Evolutionary conservation across 37 sponge, comb jelly and placozoan species (phyloP).

Genomic region (Halisarca cf. caerulea): DNA sequence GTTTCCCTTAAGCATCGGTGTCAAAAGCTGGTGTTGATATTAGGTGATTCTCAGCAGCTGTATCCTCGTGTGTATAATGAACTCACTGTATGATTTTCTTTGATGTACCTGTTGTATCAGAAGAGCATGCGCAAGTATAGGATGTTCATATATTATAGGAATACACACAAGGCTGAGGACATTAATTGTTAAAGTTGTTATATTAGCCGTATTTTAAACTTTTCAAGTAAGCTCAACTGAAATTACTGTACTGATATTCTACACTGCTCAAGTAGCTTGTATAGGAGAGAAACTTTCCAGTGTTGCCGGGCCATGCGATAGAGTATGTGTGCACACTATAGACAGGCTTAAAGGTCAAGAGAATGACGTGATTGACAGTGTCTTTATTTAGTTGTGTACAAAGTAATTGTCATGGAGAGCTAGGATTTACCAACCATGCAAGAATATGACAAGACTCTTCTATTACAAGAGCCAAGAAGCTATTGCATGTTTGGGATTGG

Average conservation of each 20-base stretch:
- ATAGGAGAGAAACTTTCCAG: slow-evolving; percentile 30
- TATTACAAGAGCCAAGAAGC: slow-evolving; percentile 75
- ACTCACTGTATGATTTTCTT: slow-evolving; percentile 59
- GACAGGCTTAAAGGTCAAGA: slow-evolving; percentile 82
- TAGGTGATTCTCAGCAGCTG: slow-evolving; percentile 78
- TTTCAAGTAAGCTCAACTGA: slow-evolving; percentile 31
- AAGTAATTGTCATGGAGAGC: slow-evolving; percentile 6
- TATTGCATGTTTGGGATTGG: slow-evolving; percentile 77
- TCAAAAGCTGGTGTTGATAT: slow-evolving; percentile 66
- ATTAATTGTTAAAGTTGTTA: slow-evolving; percentile 47
- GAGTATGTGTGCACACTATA: slow-evolving; percentile 51
- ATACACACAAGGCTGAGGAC: slow-evolving; percentile 51
- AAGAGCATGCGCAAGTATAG: slow-evolving; percentile 29
- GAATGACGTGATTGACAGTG: slow-evolving; percentile 64
- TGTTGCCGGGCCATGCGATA: background rate
- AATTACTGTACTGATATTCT: slow-evolving; percentile 72
- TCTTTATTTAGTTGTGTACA: slow-evolving; percentile 79
- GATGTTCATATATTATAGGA: slow-evolving; percentile 58
- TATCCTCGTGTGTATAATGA: slow-evolving; percentile 40
- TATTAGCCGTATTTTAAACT: slow-evolving; percentile 34
- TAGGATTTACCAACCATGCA: slow-evolving; percentile 63
- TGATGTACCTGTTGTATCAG: slow-evolving; percentile 25
- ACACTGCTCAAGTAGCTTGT: slow-evolving; percentile 68
- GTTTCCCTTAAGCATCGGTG: slow-evolving; percentile 50
- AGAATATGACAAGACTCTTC: slow-evolving; percentile 63